phyloP scores from a whole-genome alignment of 2,888 invertebrate genomes.

The Nebria salina region DNA sequence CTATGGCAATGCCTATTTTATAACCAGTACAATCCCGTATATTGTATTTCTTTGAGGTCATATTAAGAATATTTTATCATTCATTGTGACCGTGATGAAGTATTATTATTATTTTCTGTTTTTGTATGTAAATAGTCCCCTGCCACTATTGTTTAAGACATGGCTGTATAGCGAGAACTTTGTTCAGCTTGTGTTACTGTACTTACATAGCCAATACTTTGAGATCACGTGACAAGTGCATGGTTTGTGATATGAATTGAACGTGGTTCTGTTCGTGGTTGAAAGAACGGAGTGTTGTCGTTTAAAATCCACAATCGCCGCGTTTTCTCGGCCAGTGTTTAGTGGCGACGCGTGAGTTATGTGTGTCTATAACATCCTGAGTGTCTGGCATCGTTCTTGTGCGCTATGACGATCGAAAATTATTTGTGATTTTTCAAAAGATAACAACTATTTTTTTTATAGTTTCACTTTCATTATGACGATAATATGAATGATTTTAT shows the following conservation, averaged over 20 bases:
- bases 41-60: neutral
- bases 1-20: too few relatives aligned
- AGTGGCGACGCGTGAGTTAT: neutral
- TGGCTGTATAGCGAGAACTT: too few relatives aligned
- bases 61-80: neutral
- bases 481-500: too few relatives aligned
- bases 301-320: neutral
- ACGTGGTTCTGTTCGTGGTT: neutral
- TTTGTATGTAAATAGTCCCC: neutral
- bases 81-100: neutral
- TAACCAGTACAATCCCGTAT: neutral
- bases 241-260: neutral
- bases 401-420: neutral
- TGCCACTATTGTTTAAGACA: neutral
- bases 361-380: neutral
- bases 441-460: neutral
- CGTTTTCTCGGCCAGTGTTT: neutral
- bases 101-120: too few relatives aligned
- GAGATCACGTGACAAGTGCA: neutral
- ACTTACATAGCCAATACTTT: neutral
- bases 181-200: neutral
- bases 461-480: neutral
- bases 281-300: neutral
- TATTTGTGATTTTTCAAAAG: too few relatives aligned
- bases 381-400: neutral